phyloP scores from a whole-genome alignment of 2,113 vertebrate genomes.

The Silurus asotus region DNA sequence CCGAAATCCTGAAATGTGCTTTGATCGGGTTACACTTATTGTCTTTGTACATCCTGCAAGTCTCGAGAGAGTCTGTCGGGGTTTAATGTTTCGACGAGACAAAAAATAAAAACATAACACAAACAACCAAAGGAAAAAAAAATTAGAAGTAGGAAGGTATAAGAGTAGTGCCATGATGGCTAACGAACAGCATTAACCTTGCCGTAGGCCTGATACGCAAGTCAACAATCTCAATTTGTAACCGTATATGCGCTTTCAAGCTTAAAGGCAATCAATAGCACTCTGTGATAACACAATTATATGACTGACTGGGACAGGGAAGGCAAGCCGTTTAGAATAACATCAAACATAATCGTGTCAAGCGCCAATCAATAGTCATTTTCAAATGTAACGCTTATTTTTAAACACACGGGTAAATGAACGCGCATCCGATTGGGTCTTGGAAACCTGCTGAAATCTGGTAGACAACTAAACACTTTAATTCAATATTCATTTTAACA shows the following conservation, averaged over 20 bases:
- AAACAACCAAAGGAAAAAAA: neutral
- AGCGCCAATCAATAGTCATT: slow-evolving; percentile 53
- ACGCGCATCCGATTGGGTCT: neutral
- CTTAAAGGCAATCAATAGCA: slow-evolving; percentile 60
- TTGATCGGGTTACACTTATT: slow-evolving; percentile 27
- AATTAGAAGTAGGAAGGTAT: slow-evolving; percentile 15
- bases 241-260: slow-evolving; percentile 55
- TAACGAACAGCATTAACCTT: slow-evolving; percentile 44
- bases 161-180: slow-evolving; percentile 37
- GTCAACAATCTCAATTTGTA: slow-evolving; percentile 53
- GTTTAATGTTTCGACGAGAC: slow-evolving; percentile 21
- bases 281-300: slow-evolving; percentile 57
- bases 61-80: neutral
- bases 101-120: neutral
- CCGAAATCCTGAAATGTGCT: neutral
- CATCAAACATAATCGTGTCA: slow-evolving; percentile 47
- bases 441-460: neutral
- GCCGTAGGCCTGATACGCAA: slow-evolving; percentile 36
- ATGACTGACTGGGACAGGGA: slow-evolving; percentile 38
- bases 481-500: neutral
- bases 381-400: slow-evolving; percentile 53
- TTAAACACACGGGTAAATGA: slow-evolving; percentile 36
- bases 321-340: slow-evolving; percentile 41
- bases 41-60: slow-evolving; percentile 20
- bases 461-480: neutral